Percentiles rank a stretch among this genome's conserved stretches.
Evolutionary conservation across 2,797 vertebrate species (phyloP).

Genomic region (Hydrophis major): DNA sequence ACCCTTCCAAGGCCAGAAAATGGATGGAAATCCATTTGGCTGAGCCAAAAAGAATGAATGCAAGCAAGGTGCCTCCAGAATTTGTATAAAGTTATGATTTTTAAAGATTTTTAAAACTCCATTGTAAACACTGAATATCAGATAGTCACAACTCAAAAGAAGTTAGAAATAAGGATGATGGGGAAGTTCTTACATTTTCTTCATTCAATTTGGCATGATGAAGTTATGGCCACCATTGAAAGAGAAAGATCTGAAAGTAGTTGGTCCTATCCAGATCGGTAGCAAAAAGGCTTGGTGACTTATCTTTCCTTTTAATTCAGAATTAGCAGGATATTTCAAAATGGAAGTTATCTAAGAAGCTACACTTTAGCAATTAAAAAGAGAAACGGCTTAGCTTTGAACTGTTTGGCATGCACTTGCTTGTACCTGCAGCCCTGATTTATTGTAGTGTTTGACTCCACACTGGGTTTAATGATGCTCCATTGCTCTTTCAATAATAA

Average conservation of each 20-base stretch:
- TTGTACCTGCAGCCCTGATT: rapidly evolving
- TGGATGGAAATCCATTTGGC: background rate
- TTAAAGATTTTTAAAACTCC: background rate
- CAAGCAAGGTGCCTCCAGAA: background rate
- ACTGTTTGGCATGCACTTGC: background rate
- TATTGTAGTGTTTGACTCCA: conserved; percentile 10
- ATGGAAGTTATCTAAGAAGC: background rate
- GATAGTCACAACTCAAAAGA: background rate
- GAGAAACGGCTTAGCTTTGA: background rate
- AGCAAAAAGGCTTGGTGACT: background rate
- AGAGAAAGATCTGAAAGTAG: background rate
- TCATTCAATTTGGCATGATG: background rate
- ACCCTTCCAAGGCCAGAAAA: background rate
- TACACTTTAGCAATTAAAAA: background rate
- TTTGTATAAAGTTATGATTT: background rate
- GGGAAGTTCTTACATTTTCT: no score
- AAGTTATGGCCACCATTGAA: background rate
- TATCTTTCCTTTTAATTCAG: background rate
- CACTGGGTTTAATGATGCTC: conserved; percentile 31
- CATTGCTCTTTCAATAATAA: conserved; percentile 3
- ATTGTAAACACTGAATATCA: background rate
- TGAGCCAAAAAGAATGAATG: background rate
- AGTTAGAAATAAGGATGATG: background rate
- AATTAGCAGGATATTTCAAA: background rate
- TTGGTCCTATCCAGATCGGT: background rate